These are phyloP conservation scores for Scrobipalpa costella DNA, from an alignment of 2,888 invertebrate genomes.

Conservation along the genomic window DNA sequence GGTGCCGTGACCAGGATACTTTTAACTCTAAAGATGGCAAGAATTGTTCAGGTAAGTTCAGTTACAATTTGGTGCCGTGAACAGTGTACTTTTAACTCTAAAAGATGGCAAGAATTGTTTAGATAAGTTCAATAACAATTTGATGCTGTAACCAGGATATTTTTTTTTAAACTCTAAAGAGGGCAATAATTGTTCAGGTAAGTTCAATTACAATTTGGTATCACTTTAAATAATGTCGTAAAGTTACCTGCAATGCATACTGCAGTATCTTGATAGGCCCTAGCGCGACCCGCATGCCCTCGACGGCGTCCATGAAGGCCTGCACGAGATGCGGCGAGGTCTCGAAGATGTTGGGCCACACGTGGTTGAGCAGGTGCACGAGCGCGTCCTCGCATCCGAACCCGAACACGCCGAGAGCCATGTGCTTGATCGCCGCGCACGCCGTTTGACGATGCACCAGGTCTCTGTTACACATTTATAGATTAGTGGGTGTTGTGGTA, in stretches of 20 bases:
- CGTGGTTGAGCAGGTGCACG: constrained; percentile 97
- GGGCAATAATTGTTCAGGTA: too few relatives aligned
- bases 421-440: constrained; percentile 99
- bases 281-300: constrained; percentile 97
- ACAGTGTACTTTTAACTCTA: neutral
- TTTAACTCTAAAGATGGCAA: too few relatives aligned
- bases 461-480: constrained; percentile 82
- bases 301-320: constrained; percentile 99
- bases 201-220: constrained; percentile 57
- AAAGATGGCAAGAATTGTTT: too few relatives aligned
- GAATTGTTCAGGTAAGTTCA: too few relatives aligned
- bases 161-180: too few relatives aligned
- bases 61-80: neutral
- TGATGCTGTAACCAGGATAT: neutral
- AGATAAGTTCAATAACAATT: neutral
- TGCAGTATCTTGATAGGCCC: constrained; percentile 98
- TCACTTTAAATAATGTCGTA: too few relatives aligned
- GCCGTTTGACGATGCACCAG: constrained; percentile 99
- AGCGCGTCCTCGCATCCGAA: constrained; percentile 99
- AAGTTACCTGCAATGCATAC: constrained; percentile 95
- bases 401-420: constrained; percentile 98
- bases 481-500: neutral
- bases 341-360: constrained; percentile 99
- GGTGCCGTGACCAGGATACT: neutral
- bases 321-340: constrained; percentile 99